Evolutionary conservation across 2,797 vertebrate species (phyloP).

Genomic region (Phalloptychus januarius): DNA sequence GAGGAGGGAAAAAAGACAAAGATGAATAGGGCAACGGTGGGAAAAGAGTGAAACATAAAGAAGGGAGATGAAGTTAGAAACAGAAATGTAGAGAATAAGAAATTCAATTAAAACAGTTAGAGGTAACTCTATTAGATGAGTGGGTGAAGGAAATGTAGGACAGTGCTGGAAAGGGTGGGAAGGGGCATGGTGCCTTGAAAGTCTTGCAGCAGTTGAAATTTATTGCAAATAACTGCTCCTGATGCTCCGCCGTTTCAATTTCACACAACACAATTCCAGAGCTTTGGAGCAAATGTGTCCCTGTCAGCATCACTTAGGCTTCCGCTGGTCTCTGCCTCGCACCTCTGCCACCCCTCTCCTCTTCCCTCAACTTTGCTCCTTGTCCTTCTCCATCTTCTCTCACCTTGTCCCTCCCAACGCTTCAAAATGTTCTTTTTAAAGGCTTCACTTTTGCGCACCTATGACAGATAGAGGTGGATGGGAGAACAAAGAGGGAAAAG

Average conservation of each 20-base stretch:
- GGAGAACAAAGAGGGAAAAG: conserved; percentile 25
- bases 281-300: conserved; percentile 80
- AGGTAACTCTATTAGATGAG: conserved; percentile 18
- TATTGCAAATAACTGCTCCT: conserved; percentile 80
- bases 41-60: conserved; percentile 28
- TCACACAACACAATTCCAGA: conserved; percentile 83
- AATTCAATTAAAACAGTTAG: conserved; percentile 10
- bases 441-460: conserved; percentile 20
- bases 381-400: conserved; percentile 9
- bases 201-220: conserved; percentile 66
- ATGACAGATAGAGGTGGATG: conserved; percentile 39
- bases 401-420: conserved; percentile 35
- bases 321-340: conserved; percentile 54
- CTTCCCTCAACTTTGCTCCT: conserved; percentile 44
- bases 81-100: conserved; percentile 4
- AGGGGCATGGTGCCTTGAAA: conserved; percentile 5
- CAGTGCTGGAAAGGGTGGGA: neutral
- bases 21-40: conserved; percentile 14
- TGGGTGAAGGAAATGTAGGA: conserved; percentile 8
- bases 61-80: conserved; percentile 19
- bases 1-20: conserved; percentile 17
- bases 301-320: conserved; percentile 79
- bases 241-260: conserved; percentile 82
- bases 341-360: conserved; percentile 38
- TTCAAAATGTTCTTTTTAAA: conserved; percentile 63